phyloP scores from a whole-genome alignment of 2,113 vertebrate genomes.

The Arvicanthis niloticus region DNA sequence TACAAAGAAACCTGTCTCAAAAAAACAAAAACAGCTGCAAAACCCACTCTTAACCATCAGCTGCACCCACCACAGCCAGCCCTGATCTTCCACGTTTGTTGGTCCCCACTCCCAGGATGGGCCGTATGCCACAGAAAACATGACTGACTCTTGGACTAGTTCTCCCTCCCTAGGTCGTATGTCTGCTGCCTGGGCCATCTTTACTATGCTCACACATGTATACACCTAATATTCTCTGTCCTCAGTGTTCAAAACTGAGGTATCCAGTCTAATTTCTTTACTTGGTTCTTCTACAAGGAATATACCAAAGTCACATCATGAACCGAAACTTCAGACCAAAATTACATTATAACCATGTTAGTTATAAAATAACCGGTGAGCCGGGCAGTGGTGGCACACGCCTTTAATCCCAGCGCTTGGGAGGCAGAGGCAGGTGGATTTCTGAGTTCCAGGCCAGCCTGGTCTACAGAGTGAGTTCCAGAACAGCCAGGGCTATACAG shows the following conservation, averaged over 20 bases:
- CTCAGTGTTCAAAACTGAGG: conserved; percentile 24
- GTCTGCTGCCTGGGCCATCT: not conserved
- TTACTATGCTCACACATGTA: not conserved
- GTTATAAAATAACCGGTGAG: not conserved
- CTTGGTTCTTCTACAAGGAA: not conserved
- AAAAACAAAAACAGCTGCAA: not conserved
- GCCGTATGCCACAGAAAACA: not conserved
- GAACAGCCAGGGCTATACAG: no score
- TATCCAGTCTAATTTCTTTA: not conserved
- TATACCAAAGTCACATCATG: not conserved
- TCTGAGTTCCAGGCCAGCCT: no score
- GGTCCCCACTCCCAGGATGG: not conserved
- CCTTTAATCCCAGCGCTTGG: no score
- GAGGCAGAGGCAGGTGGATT: no score
- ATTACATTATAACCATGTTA: not conserved
- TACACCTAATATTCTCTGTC: not conserved
- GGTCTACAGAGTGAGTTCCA: no score
- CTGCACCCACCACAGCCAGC: not conserved
- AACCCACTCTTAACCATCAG: not conserved
- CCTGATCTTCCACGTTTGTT: not conserved
- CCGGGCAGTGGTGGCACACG: no score
- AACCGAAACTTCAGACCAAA: not conserved
- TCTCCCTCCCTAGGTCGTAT: not conserved
- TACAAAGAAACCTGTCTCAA: not conserved
- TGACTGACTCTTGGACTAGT: not conserved